phyloP scores from a whole-genome alignment of 2,113 vertebrate species.

The Poeciliopsis turrubarensis region DNA sequence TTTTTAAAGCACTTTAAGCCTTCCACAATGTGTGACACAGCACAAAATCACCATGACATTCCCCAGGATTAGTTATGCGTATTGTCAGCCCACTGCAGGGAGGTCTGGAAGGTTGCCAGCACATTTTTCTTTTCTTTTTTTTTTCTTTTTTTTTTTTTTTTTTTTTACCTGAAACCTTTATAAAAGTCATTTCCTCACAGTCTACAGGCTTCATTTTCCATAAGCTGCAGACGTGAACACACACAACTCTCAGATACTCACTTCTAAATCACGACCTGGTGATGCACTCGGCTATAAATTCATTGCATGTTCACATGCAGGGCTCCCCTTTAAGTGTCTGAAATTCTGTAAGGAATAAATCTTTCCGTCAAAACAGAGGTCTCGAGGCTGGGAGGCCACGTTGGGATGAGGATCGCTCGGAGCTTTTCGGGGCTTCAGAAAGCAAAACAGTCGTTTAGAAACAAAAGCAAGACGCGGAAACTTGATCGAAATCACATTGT shows the following conservation, averaged over 20 bases:
- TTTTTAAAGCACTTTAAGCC: slow-evolving; percentile 20
- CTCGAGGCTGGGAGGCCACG: slow-evolving; percentile 26
- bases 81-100: slow-evolving; percentile 66
- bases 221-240: slow-evolving; percentile 5
- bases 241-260: slow-evolving; percentile 14
- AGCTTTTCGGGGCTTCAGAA: slow-evolving; percentile 58
- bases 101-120: slow-evolving; percentile 63
- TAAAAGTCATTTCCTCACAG: slow-evolving; percentile 55
- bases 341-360: slow-evolving; percentile 36
- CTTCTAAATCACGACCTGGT: slow-evolving; percentile 38
- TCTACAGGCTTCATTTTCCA: slow-evolving; percentile 54
- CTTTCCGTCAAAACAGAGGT: slow-evolving; percentile 8
- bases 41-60: slow-evolving; percentile 55
- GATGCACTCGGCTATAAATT: slow-evolving; percentile 47
- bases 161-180: slow-evolving; percentile 62
- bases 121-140: slow-evolving; percentile 51
- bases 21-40: slow-evolving; percentile 34
- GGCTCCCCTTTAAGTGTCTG: slow-evolving; percentile 23
- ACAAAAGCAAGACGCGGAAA: slow-evolving; percentile 4
- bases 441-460: slow-evolving; percentile 50
- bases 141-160: slow-evolving; percentile 41
- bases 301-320: slow-evolving; percentile 16
- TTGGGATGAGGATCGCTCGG: slow-evolving; percentile 53
- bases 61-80: slow-evolving; percentile 64
- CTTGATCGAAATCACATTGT: slow-evolving; percentile 9